Base-by-base conservation (phyloP, 2,888 invertebrate species). In the Trichopria drosophilae region DNA sequence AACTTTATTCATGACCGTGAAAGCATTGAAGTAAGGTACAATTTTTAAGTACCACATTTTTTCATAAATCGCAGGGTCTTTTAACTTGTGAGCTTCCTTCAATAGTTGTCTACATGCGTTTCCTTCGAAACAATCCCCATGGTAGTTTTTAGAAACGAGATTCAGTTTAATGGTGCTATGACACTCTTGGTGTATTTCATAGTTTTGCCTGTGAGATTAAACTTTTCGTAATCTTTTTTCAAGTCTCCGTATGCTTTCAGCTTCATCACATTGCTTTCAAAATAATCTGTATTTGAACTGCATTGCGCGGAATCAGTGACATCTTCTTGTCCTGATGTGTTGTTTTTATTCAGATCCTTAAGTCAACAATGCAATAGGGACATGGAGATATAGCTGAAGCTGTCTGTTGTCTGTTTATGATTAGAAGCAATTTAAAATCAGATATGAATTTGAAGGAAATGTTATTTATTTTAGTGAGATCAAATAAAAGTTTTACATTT, bases 211-310 rank as follows among this genome's bases (percentile, higher is more conserved):
- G 20, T 2, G 4, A 20, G 20, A 20, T 13, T 5, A n/a, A 20
- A 36, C 13, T 31, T 34, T 9, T 36, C 22, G 15, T 34, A 43
- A 23, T 43, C 44, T 12, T 13, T 26, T 34, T 26, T 15, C 3
- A 43, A n/a, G 22, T 43, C 34, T 2, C 32, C 34, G 12, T 43
- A 43, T 34, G 22, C 6, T 20, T 42, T 32, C 10, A 31, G 10
- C 31, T 20, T 20, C 36, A 10, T n/a, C n/a, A n/a, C n/a, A n/a
- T n/a, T n/a, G n/a, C n/a, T n/a, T n/a, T n/a, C n/a, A n/a, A n/a
- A n/a, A n/a, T n/a, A n/a, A n/a, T n/a, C n/a, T n/a, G n/a, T n/a
- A n/a, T n/a, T n/a, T n/a, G n/a, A n/a, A n/a, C n/a, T n/a, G n/a
- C n/a, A n/a, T n/a, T n/a, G n/a, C n/a, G n/a, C n/a, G n/a, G n/a